A percentile compares a stretch with the other conserved stretches of the same genome.
Conservation (phyloP, 2,113 vertebrate genomes). For the Ophiodon elongatus region DNA sequence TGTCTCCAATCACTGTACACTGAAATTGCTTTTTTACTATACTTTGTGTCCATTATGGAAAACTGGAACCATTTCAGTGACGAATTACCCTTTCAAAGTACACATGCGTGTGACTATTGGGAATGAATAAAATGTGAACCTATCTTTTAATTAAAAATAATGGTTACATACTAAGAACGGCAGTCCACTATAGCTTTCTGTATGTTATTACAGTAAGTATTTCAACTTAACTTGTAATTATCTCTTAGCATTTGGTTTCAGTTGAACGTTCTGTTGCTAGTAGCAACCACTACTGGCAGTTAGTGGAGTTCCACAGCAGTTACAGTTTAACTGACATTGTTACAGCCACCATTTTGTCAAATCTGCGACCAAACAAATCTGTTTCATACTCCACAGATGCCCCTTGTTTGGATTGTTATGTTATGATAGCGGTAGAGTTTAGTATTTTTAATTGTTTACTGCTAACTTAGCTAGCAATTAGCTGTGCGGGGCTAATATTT, state of each 20-base stretch:
- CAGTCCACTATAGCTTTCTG: no score
- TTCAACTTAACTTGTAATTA: no score
- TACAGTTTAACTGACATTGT: no score
- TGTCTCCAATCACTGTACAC: neutral
- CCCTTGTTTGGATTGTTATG: neutral
- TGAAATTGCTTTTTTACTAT: neutral
- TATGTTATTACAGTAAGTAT: no score
- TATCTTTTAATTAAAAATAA: neutral
- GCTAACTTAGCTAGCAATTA: neutral
- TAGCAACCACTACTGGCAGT: no score
- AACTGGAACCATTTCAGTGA: neutral
- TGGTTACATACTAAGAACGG: neutral
- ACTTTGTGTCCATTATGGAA: neutral
- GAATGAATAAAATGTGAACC: no score
- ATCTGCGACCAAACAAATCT: no score
- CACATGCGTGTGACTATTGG: no score
- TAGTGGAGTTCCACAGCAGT: no score
- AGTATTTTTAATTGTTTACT: neutral
- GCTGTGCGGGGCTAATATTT: neutral
- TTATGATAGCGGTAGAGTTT: neutral
- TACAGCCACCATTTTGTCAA: no score
- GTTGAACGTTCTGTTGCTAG: no score
- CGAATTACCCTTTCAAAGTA: neutral
- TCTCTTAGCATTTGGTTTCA: no score
- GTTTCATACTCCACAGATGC: neutral